Conservation (phyloP, 2,888 invertebrate species). For the Hylaea fasciaria region DNA sequence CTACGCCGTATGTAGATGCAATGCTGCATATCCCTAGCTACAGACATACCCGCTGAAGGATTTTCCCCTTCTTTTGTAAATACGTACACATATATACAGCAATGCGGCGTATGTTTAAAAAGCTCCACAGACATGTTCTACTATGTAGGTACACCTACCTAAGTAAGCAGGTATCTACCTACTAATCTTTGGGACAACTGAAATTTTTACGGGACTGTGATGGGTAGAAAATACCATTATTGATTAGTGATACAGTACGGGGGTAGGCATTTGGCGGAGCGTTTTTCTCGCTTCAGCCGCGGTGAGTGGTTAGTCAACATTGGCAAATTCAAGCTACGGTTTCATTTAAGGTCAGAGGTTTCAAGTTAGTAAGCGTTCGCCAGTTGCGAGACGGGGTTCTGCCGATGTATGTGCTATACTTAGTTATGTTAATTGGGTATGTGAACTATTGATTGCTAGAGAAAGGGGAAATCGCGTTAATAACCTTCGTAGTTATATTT, state of each 20-base stretch:
- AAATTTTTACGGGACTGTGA: background rate
- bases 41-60: constrained; percentile 19
- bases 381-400: constrained; percentile 8
- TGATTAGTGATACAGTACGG: constrained; percentile 19
- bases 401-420: constrained; percentile 8
- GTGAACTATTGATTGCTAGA: constrained; percentile 37
- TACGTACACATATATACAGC: constrained; percentile 11
- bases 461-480: constrained; percentile 35
- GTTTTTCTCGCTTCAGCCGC: constrained; percentile 25
- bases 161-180: no score
- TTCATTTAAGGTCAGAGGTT: constrained; percentile 35
- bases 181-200: background rate
- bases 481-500: constrained; percentile 1
- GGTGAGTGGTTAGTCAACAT: constrained; percentile 39
- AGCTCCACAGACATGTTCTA: no score
- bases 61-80: constrained; percentile 29
- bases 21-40: constrained; percentile 33
- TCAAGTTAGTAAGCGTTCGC: constrained; percentile 19
- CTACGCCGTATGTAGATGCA: constrained; percentile 58
- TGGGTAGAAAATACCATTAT: constrained; percentile 12
- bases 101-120: constrained; percentile 3
- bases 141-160: no score
- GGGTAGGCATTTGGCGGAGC: constrained; percentile 15
- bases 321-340: constrained; percentile 35
- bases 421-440: constrained; percentile 35